Evolutionary conservation across 2,113 vertebrate genomes (phyloP).

Genomic region (Mus pahari): DNA sequence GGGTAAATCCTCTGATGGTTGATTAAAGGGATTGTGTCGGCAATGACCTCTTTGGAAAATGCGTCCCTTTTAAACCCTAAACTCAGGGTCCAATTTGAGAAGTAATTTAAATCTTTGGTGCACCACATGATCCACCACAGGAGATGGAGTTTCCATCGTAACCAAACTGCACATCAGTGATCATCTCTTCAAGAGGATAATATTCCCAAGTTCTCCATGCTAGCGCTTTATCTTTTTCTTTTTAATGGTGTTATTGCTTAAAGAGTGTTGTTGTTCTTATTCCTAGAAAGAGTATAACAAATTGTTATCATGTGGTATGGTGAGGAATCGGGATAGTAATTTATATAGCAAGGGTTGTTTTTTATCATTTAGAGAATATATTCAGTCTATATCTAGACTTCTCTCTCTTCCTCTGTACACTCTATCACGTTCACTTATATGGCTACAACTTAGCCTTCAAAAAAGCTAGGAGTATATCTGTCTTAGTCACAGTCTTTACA

Average conservation of each 20-base stretch:
- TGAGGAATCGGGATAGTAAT: not conserved
- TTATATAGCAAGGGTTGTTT: not conserved
- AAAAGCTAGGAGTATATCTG: not conserved
- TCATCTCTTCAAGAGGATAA: slow-evolving; percentile 34
- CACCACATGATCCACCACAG: not conserved
- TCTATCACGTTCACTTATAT: slow-evolving; percentile 2
- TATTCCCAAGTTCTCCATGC: not conserved
- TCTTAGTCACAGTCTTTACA: not conserved
- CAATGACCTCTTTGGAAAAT: slow-evolving; percentile 68
- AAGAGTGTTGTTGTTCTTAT: slow-evolving; percentile 1
- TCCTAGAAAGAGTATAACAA: slow-evolving; percentile 14
- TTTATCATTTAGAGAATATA: slow-evolving; percentile 27
- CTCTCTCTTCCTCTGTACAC: not conserved
- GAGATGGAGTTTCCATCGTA: slow-evolving; percentile 8
- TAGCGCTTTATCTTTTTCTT: slow-evolving; percentile 25
- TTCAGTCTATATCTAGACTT: not conserved
- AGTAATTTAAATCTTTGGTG: slow-evolving; percentile 63
- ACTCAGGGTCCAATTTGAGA: slow-evolving; percentile 50
- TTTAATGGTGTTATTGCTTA: slow-evolving; percentile 33
- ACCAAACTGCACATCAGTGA: not conserved
- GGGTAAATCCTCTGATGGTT: slow-evolving; percentile 73
- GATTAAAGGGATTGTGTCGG: slow-evolving; percentile 77
- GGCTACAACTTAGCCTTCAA: not conserved
- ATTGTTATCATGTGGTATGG: not conserved
- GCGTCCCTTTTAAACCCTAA: slow-evolving; percentile 59